Evolutionary conservation across 2,797 vertebrate species (phyloP), one percentile per base, ranked within the genome.

Genomic region (Micropoecilia bifurca): DNA sequence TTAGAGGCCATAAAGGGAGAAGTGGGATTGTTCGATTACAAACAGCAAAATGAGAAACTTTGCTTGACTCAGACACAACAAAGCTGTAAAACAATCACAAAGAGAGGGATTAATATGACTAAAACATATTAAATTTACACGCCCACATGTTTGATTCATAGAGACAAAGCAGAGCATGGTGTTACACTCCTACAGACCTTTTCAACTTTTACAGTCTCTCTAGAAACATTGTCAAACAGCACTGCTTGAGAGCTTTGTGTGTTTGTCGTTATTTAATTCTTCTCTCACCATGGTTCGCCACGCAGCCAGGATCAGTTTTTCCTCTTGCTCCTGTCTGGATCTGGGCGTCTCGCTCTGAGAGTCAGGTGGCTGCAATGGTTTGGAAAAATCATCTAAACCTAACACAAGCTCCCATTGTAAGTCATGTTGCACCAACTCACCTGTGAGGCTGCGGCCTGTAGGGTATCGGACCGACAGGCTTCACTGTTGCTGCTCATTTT

Each of bases 221-320:
- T 41, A 30, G 50, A 39, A 57, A 14, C 28, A 36, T n/a, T 10
- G 41, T 68, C 53, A 41, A n/a, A 45, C n/a, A 18, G 53, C 14
- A 55, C 8, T 0, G 47, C 43, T 71, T 46, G 25, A 28, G 30
- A 46, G 25, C 25, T 66, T 43, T 72, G 28, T 53, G 13, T 41
- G 0, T n/a, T 5, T 55, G 57, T 39, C 33, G 12, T 25, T 36
- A 18, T 30, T 0, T 39, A 2, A 46, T 30, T 33, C 43, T 28
- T 46, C 12, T 22, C 73, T 94, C 87, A 96, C 94, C 96, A 97
- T 96, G 74, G 92, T 96, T 76, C 95, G 95, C 96, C 97, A 97
- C 72, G 96, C 95, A 25, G 88, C 94, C 55, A 97, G 95, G 66
- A 97, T 96, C 75, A 93, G 90, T 50, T 95, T 95, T 84, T 96